phyloP scores from a whole-genome alignment of 2,113 vertebrate species.

The Astur gentilis region DNA sequence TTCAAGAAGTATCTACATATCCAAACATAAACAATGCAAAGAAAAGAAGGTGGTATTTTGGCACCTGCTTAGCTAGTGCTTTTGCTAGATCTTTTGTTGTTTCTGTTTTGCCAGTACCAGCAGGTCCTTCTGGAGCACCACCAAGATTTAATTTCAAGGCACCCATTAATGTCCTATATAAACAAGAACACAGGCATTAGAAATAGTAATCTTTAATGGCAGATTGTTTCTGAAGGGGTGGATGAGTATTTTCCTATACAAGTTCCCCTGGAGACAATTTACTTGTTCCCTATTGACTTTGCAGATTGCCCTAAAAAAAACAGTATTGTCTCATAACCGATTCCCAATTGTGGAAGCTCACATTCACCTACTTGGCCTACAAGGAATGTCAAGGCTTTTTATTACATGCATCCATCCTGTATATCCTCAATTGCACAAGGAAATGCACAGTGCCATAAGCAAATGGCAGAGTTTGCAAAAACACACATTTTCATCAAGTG shows the following conservation, averaged over 20 bases:
- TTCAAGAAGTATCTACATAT: neutral
- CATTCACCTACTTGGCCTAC: neutral
- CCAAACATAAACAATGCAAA: neutral
- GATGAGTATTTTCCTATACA: neutral
- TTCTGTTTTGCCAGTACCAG: conserved; percentile 96
- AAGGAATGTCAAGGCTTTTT: neutral
- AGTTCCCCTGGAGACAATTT: neutral
- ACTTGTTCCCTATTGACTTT: neutral
- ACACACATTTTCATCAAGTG: neutral
- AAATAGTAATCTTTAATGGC: neutral
- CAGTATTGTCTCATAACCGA: neutral
- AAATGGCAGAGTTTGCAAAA: neutral
- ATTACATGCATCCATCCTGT: neutral
- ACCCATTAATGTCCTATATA: conserved; percentile 88
- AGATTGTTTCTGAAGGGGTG: neutral
- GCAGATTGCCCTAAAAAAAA: neutral
- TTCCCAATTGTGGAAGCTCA: neutral
- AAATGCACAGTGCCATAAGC: neutral
- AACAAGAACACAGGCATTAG: neutral
- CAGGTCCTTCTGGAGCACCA: conserved; percentile 93
- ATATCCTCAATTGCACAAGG: neutral
- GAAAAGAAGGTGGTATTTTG: neutral
- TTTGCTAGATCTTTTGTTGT: conserved; percentile 95
- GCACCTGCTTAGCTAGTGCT: conserved; percentile 92
- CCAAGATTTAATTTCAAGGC: conserved; percentile 91